Evolutionary conservation across 2,888 invertebrate genomes (phyloP).

Genomic region (Papilio protenor): DNA sequence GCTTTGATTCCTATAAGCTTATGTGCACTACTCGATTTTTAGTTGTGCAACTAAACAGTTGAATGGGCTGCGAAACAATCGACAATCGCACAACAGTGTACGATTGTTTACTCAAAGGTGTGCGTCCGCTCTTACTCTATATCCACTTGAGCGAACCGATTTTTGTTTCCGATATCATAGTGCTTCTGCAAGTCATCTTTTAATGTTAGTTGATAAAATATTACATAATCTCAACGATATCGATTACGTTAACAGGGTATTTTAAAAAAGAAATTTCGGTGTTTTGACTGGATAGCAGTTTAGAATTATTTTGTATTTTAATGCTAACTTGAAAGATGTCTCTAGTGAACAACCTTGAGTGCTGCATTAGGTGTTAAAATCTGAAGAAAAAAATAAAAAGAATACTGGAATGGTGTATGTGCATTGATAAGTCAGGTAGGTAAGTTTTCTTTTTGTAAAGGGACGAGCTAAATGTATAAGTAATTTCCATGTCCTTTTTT

Average conservation of each 20-base stretch:
- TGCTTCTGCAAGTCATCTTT: not conserved
- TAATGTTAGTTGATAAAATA: not conserved
- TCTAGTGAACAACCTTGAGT: not conserved
- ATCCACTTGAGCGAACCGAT: slow-evolving; percentile 11
- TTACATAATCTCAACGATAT: not conserved
- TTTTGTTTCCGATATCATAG: slow-evolving; percentile 20
- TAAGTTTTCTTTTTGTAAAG: not conserved
- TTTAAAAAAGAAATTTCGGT: too few species aligned
- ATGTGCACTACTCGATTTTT: too few species aligned
- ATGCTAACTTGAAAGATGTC: too few species aligned
- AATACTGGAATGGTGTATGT: not conserved
- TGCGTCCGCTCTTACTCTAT: not conserved
- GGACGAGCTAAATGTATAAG: not conserved
- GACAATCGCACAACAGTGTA: too few species aligned
- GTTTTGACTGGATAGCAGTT: too few species aligned
- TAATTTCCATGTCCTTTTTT: not conserved
- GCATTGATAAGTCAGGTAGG: not conserved
- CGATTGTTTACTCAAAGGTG: too few species aligned
- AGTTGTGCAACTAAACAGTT: too few species aligned
- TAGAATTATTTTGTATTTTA: too few species aligned
- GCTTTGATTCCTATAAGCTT: too few species aligned
- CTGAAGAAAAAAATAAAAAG: not conserved
- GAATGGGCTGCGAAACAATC: too few species aligned
- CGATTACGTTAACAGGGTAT: too few species aligned
- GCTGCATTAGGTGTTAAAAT: not conserved